Evolutionary conservation across 2,113 vertebrate species (phyloP), one percentile per base, ranked within the genome.

Genomic region (Malurus cyaneus): DNA sequence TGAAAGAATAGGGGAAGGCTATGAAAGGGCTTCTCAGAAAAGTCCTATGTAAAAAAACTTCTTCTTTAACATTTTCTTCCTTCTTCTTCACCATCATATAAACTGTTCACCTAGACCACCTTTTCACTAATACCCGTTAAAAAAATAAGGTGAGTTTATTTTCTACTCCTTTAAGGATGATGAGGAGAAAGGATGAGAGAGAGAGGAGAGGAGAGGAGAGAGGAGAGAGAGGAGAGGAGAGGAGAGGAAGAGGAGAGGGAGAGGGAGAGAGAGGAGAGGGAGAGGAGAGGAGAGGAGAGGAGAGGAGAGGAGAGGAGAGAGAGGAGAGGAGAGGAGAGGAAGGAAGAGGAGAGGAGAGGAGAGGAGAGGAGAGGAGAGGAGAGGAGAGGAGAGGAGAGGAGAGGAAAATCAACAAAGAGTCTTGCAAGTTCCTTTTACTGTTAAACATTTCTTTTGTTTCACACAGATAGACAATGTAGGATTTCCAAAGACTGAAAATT

Each of bases 221-320:
- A n/a, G n/a, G n/a, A n/a, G n/a, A n/a, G n/a, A n/a, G n/a, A n/a
- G n/a, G n/a, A n/a, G n/a, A n/a, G 20, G 28, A 11, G 15, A 2
- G 24, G 29, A 12, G 18, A 23, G 18, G 25, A 4, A 20, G n/a
- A 6, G 5, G 18, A 5, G 29, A 8, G 7, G 14, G 2, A 32
- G 13, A n/a, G n/a, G n/a, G n/a, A n/a, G 13, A 10, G n/a, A 3
- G 6, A 13, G 5, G 18, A 2, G 18, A 15, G n/a, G 5, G 4
- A 5, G 10, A 6, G 5, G 8, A 5, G 32, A 12, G 11, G 7
- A 2, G 26, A 41, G 4, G 2, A 17, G 14, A 25, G n/a, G 5
- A 12, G 32, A 3, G 5, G 20, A 6, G 20, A 21, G 15, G 46
- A 2, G 14, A 31, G 28, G 57, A 3, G 13, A 31, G 56, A 4